Evolutionary conservation across 2,888 invertebrate genomes (phyloP), one percentile per base, ranked within the genome.

Genomic region (Aphrophora alni): DNA sequence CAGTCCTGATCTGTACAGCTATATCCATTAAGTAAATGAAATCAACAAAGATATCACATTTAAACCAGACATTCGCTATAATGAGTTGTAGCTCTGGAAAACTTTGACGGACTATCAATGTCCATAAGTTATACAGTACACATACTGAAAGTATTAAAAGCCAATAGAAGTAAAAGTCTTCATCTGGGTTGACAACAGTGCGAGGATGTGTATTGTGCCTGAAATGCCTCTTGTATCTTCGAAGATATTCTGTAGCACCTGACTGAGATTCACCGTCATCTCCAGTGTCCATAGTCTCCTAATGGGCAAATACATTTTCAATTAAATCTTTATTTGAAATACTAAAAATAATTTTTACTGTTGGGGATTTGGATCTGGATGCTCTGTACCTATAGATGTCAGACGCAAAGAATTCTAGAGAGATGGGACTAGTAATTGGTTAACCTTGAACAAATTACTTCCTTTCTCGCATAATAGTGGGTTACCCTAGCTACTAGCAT

Each of bases 91-190:
- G 91, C 88, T 98, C 98, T 26, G 97, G 96, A 88, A 98, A 95
- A 87, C 97, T 97, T 89, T 98, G 97, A 78, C 98, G 92, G 71
- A 97, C 98, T 86, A 98, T 98, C 83, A 97, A 91, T 38, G 98
- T 96, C 98, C 98, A 98, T 85, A 97, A 91, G 89, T 98, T 98
- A 89, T 98, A 98, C 82, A 98, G 92, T 85, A 98, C 96, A 88
- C 97, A 96, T 84, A 93, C 88, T 74, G 98, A 97, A 85, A 97
- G 92, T 83, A 97, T 89, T 91, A 96, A 94, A 85, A 98, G 89
- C 98, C 98, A 98, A 89, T 97, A 95, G 90, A 97, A 98, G 91
- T 97, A 97, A 89, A 97, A 95, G 89, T 96, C 97, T 87, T 97
- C 97, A 89, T 98, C 97, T 0, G 98, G 98, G 89, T 98, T 97